Evolutionary conservation across 2,113 vertebrate genomes (phyloP).

Genomic region (Ochotona curzoniae): DNA sequence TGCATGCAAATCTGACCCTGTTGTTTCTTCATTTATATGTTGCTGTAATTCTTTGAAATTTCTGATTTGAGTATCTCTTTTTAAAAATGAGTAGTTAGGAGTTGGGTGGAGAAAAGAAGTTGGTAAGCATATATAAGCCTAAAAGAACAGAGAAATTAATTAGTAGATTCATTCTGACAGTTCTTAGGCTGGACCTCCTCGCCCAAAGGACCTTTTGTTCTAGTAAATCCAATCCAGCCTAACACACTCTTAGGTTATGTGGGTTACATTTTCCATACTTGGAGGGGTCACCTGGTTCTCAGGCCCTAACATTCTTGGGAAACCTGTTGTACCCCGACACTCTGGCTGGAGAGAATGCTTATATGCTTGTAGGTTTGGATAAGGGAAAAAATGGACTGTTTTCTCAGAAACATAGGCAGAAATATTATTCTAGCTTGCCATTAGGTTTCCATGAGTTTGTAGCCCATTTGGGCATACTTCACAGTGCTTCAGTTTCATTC

Average conservation of each 20-base stretch:
- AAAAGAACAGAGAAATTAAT: slow-evolving; percentile 63
- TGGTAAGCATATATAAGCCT: slow-evolving; percentile 40
- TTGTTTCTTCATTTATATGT: slow-evolving; percentile 20
- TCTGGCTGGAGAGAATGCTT: neutral
- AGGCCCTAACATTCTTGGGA: slow-evolving; percentile 15
- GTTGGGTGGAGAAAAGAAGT: slow-evolving; percentile 11
- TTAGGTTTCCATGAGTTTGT: slow-evolving; percentile 53
- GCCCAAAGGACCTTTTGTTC: slow-evolving; percentile 62
- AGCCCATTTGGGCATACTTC: slow-evolving; percentile 56
- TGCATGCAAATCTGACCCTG: slow-evolving; percentile 54
- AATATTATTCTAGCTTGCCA: slow-evolving; percentile 40
- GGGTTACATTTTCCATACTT: slow-evolving; percentile 59
- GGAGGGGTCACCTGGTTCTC: slow-evolving; percentile 57
- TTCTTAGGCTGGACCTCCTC: slow-evolving; percentile 54
- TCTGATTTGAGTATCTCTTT: slow-evolving; percentile 18
- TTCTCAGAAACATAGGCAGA: slow-evolving; percentile 23
- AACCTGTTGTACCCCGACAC: slow-evolving; percentile 32
- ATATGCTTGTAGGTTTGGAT: neutral
- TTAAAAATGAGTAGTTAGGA: neutral
- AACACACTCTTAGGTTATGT: slow-evolving; percentile 62
- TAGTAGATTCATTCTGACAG: slow-evolving; percentile 59
- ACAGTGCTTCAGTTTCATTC: slow-evolving; percentile 47
- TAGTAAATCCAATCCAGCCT: slow-evolving; percentile 48
- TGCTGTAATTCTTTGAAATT: slow-evolving; percentile 49
- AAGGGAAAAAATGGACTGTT: slow-evolving; percentile 32